Conservation (phyloP, 2,888 invertebrate genomes). For the Clostera curtula region DNA sequence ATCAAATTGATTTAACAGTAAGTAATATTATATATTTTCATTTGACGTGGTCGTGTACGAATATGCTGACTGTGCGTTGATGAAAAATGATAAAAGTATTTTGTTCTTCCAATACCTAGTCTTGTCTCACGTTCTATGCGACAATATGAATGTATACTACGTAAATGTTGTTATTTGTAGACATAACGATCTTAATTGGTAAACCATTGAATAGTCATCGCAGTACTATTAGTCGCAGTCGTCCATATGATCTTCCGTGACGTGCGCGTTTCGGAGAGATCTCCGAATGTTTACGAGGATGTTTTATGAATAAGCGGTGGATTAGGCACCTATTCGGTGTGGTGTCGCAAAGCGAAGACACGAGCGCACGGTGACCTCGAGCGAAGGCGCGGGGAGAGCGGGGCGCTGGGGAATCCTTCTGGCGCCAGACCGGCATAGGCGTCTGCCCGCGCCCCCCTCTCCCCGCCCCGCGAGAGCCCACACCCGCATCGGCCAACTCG, state of each 20-base stretch:
- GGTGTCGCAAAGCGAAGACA: constrained; percentile 33
- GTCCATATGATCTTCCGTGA: no score
- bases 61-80: neutral
- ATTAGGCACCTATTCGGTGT: constrained; percentile 32
- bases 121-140: no score
- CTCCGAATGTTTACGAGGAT: constrained; percentile 4
- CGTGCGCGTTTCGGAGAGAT: no score
- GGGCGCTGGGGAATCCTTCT: constrained; percentile 75
- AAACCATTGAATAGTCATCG: no score
- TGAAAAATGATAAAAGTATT: no score
- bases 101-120: no score
- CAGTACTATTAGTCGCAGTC: no score
- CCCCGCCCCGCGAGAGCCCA: constrained; percentile 33
- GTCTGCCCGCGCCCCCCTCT: constrained; percentile 63
- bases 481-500: constrained; percentile 57
- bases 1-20: constrained; percentile 35
- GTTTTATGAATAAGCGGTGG: constrained; percentile 24
- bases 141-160: no score
- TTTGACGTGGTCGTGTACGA: constrained; percentile 2
- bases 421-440: constrained; percentile 74
- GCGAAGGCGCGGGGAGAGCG: constrained; percentile 37
- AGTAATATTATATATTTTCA: constrained; percentile 20
- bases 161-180: no score
- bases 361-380: constrained; percentile 48
- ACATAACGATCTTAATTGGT: no score